Evolutionary conservation across 2,797 vertebrate species (phyloP).

Genomic region (Odontamblyopus rebecca): DNA sequence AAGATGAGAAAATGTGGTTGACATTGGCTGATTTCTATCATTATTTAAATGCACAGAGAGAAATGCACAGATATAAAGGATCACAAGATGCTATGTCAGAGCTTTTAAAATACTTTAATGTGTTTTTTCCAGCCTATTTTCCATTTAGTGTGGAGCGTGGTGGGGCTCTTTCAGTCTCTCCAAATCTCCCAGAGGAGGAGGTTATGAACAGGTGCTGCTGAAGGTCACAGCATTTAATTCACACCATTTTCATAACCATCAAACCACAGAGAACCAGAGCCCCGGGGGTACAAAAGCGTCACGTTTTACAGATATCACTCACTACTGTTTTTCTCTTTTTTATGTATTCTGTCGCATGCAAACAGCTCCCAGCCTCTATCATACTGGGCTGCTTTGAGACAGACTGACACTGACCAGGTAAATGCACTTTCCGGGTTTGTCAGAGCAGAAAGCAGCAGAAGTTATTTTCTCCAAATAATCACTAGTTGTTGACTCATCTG

Average conservation of each 20-base stretch:
- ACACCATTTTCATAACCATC: conserved; percentile 9
- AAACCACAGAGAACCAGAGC: background rate
- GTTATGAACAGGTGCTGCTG: conserved; percentile 1
- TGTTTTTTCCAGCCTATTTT: conserved; percentile 1
- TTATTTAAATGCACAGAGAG: no score
- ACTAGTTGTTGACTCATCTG: background rate
- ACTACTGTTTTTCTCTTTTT: background rate
- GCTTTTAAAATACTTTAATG: background rate
- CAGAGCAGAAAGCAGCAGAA: background rate
- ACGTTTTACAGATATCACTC: conserved; percentile 5
- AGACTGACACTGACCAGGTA: background rate
- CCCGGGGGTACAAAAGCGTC: background rate
- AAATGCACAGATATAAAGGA: background rate
- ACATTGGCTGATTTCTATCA: no score
- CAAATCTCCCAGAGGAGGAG: conserved; percentile 1
- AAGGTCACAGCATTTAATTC: conserved; percentile 11
- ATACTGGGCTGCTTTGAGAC: background rate
- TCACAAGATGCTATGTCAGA: background rate
- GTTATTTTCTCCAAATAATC: background rate
- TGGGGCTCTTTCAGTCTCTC: background rate
- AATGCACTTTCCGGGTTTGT: background rate
- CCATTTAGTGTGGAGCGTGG: background rate
- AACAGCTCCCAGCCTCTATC: background rate
- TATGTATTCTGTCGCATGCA: conserved; percentile 1
- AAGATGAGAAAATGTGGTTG: no score